Evolutionary conservation across 2,797 vertebrate genomes (phyloP), one percentile per base, ranked within the genome.

Genomic region (Arnoldichthys spilopterus): DNA sequence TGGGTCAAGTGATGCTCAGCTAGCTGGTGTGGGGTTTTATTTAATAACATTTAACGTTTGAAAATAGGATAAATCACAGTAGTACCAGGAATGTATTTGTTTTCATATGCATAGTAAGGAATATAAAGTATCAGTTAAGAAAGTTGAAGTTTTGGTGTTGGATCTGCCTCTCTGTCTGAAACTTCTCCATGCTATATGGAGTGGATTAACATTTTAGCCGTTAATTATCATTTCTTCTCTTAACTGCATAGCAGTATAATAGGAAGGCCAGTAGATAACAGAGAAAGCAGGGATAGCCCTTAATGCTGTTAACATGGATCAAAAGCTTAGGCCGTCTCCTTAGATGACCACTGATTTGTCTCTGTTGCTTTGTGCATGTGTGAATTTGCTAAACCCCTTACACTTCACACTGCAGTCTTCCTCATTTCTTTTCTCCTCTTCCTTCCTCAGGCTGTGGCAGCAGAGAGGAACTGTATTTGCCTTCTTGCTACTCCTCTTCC

Each of bases 391-490:
- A 47, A 49, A 9, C 12, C 43, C 43, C 12, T 30, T 74, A 49
- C 66, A 64, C 32, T 64, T 40, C 34, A 40, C 45, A 6, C 66
- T 11, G 7, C 64, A 30, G 43, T 51, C 66, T 30, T 51, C 66
- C 66, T 49, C 45, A 51, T 45, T 69, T 24, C 24, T 28, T n/a
- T 73, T 74, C 83, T 7, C 43, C 24, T 26, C 22, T 72, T 74
- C 83, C 8, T 28, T 40, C 6, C 74, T 82, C 86, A 98, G 97
- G 81, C 92, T 99, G 88, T 96, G 96, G 96, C 93, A 94, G 78
- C 94, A 93, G 72, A 92, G 95, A 85, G 94, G 92, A 78, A 62
- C 88, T 72, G 93, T 96, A 87, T 87, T 92, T 73, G 91, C 91
- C 67, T 85, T 92, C 89, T 83, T 96, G 86, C 88, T 96, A 87